phyloP scores from a whole-genome alignment of 2,888 invertebrate genomes.

The Cryptus armator region DNA sequence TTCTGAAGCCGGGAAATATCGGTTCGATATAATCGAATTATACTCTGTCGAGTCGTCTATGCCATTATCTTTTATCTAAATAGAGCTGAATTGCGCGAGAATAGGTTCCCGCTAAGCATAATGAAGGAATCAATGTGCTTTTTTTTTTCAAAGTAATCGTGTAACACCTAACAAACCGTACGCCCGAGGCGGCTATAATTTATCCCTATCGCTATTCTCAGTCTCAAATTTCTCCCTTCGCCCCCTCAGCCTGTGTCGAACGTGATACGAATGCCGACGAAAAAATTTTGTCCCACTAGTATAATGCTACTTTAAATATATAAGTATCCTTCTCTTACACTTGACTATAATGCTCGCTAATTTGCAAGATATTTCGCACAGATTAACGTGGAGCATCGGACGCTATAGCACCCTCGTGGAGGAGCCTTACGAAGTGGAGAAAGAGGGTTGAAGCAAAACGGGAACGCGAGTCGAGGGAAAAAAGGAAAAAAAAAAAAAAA shows the following conservation, averaged over 20 bases:
- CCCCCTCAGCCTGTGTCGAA: not conserved
- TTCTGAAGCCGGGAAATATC: not conserved
- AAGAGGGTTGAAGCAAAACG: constrained; percentile 15
- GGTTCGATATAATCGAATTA: not conserved
- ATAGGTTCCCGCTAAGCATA: not conserved
- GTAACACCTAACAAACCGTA: not conserved
- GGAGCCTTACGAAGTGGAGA: constrained; percentile 24
- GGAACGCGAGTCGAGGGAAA: constrained; percentile 13
- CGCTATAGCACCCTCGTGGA: constrained; percentile 37
- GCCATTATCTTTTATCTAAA: not conserved
- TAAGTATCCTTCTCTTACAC: not conserved
- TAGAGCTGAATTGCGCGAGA: not conserved
- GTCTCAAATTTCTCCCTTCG: not conserved
- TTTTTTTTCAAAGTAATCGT: not conserved
- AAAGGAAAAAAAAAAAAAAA: constrained; percentile 1
- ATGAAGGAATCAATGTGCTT: not conserved
- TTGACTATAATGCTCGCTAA: constrained; percentile 49
- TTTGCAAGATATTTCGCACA: constrained; percentile 52
- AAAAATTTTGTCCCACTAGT: not conserved
- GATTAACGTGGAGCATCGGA: constrained; percentile 54
- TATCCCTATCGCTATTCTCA: not conserved
- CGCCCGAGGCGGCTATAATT: not conserved
- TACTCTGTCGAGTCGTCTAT: not conserved
- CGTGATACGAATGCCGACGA: not conserved
- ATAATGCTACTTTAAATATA: constrained; percentile 1